Percentiles rank a stretch among this genome's conserved stretches.
Evolutionary conservation across 1,140 invertebrate genomes (phyloP).

Genomic region (Cheumatopsyche charites): DNA sequence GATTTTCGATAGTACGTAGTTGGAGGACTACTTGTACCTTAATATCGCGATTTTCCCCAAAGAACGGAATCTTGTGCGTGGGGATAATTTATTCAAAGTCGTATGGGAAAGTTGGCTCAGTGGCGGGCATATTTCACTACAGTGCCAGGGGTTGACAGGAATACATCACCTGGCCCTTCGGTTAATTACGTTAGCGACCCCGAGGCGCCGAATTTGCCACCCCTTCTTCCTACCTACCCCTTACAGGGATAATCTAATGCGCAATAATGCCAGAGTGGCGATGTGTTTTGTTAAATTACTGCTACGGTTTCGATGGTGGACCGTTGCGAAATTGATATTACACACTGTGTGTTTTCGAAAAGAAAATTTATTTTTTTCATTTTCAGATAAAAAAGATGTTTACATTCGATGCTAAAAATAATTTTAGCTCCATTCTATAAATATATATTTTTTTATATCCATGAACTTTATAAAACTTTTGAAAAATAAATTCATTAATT

Average conservation of each 20-base stretch:
- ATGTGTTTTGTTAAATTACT: slow-evolving; percentile 10
- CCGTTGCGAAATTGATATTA: too few relatives aligned
- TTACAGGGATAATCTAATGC: not conserved
- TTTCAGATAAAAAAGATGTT: too few relatives aligned
- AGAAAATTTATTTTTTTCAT: too few relatives aligned
- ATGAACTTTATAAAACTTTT: too few relatives aligned
- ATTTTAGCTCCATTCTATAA: too few relatives aligned
- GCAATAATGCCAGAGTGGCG: not conserved
- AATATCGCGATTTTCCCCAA: not conserved
- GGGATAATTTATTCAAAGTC: slow-evolving; percentile 18
- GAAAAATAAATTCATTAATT: too few relatives aligned
- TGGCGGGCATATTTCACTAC: not conserved
- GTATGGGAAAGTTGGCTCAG: not conserved
- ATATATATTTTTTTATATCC: too few relatives aligned
- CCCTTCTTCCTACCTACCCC: not conserved
- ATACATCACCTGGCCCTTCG: slow-evolving; percentile 12
- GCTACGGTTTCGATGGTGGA: too few relatives aligned
- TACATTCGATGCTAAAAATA: too few relatives aligned
- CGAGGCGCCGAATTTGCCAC: not conserved
- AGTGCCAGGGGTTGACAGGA: not conserved
- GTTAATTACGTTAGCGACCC: slow-evolving; percentile 12
- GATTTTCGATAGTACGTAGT: too few relatives aligned
- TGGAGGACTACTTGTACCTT: too few relatives aligned
- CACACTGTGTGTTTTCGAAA: too few relatives aligned
- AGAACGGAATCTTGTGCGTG: not conserved